Percentiles rank a stretch among this genome's conserved stretches.
phyloP scores from a whole-genome alignment of 2,888 invertebrate genomes.

The Alloscopus bannaensis region DNA sequence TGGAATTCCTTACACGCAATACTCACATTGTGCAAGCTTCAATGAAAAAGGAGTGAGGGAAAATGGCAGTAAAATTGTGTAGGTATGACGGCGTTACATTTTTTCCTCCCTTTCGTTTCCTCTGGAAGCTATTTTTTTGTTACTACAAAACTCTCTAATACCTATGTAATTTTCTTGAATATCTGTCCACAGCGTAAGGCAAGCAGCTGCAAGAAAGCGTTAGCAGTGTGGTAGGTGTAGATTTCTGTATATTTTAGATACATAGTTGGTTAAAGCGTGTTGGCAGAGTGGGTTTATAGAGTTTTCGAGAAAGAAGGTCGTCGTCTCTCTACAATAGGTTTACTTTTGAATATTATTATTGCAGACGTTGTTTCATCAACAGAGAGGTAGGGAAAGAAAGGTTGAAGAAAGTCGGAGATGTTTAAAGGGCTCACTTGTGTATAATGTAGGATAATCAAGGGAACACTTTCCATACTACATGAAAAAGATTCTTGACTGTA shows the following conservation, averaged over 20 bases:
- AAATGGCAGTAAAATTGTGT: neutral
- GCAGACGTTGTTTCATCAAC: neutral
- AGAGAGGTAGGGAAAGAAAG: constrained; percentile 3
- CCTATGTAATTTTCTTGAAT: too few relatives aligned
- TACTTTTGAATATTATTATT: neutral
- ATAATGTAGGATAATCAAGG: constrained; percentile 39
- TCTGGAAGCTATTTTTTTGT: neutral
- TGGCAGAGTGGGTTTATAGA: neutral
- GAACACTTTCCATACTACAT: constrained; percentile 46
- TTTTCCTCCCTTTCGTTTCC: neutral
- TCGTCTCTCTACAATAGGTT: constrained; percentile 3
- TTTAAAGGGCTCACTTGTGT: constrained; percentile 55
- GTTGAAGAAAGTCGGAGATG: constrained; percentile 26
- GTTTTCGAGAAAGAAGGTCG: neutral
- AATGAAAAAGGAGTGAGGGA: neutral
- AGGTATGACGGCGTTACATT: too few relatives aligned
- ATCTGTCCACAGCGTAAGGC: too few relatives aligned
- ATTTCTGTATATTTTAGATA: too few relatives aligned
- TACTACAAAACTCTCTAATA: neutral
- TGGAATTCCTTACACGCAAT: constrained; percentile 1
- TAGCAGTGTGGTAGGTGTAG: too few relatives aligned
- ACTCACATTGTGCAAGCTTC: neutral
- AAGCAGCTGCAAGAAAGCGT: too few relatives aligned
- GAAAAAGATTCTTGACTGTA: constrained; percentile 35
- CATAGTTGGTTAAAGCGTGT: too few relatives aligned